A percentile compares a stretch with the other conserved stretches of the same genome.
These are phyloP conservation scores for Polypedilum vanderplanki DNA, from an alignment of 1,140 invertebrate genomes.

Conservation along the genomic window DNA sequence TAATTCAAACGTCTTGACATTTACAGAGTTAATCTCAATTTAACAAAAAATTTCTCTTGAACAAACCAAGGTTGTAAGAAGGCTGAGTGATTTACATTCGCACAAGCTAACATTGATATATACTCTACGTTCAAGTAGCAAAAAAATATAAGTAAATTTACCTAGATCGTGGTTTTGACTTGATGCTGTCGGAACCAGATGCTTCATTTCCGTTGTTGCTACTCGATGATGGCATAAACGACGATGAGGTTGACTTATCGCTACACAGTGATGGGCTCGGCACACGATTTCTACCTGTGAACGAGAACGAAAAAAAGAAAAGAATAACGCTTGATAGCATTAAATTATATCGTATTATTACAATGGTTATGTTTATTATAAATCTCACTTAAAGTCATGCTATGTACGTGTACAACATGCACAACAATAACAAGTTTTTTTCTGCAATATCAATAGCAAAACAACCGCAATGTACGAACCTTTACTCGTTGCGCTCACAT, in stretches of 20 bases:
- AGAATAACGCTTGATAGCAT: not conserved
- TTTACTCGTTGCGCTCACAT: conserved; percentile 55
- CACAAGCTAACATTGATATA: too few relatives aligned
- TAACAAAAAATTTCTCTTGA: not conserved
- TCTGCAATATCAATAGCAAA: conserved; percentile 31
- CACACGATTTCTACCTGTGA: conserved; percentile 8
- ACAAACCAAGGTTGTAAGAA: not conserved
- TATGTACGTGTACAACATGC: not conserved
- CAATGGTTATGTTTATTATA: conserved; percentile 11
- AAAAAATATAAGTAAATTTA: not conserved
- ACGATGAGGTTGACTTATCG: not conserved
- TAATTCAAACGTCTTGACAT: too few relatives aligned
- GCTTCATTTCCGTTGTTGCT: not conserved
- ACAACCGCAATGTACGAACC: conserved; percentile 41
- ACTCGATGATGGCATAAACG: conserved; percentile 22
- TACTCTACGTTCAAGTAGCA: too few relatives aligned
- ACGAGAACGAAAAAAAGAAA: not conserved
- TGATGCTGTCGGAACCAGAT: not conserved
- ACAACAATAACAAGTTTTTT: too few relatives aligned
- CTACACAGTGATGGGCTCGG: not conserved
- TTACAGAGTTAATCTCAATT: too few relatives aligned
- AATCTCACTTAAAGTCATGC: not conserved
- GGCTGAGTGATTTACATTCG: not conserved
- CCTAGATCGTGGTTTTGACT: conserved; percentile 29
- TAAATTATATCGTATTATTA: not conserved